These are phyloP conservation scores for Palloptera scutellata DNA, from an alignment of 2,888 invertebrate genomes.

Conservation along the genomic window DNA sequence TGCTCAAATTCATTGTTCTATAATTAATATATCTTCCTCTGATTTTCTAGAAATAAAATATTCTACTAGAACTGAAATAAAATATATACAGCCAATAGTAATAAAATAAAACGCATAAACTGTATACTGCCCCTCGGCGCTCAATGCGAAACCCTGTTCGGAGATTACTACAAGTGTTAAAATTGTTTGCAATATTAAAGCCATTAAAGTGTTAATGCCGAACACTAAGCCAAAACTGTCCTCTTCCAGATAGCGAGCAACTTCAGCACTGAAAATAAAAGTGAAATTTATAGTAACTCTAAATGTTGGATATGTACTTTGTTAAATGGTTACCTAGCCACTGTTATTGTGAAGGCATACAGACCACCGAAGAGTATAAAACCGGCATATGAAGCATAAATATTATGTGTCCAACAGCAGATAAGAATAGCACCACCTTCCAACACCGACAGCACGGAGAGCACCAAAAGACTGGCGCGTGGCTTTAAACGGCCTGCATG, in stretches of 20 bases:
- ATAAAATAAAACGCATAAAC: constrained; percentile 62
- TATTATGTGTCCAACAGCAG: constrained; percentile 68
- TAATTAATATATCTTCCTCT: too few species aligned
- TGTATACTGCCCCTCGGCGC: constrained; percentile 53
- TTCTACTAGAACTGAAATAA: constrained; percentile 51
- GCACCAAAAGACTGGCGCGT: constrained; percentile 63
- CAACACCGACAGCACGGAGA: constrained; percentile 66
- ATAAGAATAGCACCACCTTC: constrained; percentile 69
- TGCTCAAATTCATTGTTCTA: too few species aligned
- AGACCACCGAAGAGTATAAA: constrained; percentile 80
- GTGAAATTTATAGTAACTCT: constrained; percentile 6
- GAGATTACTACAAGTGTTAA: constrained; percentile 69
- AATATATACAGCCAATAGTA: constrained; percentile 52
- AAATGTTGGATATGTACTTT: not conserved
- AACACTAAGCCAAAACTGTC: constrained; percentile 91
- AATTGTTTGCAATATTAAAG: constrained; percentile 79
- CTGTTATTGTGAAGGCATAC: constrained; percentile 72
- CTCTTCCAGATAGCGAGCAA: constrained; percentile 80
- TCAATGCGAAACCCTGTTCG: constrained; percentile 53
- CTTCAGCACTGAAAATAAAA: constrained; percentile 75
- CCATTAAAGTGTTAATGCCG: constrained; percentile 86
- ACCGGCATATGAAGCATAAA: constrained; percentile 77
- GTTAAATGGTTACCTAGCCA: constrained; percentile 52
- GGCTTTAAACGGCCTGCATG: constrained; percentile 56
- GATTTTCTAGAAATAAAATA: constrained; percentile 39